Conservation (phyloP, 2,888 invertebrate species). For the Sclerodermus sp. region DNA sequence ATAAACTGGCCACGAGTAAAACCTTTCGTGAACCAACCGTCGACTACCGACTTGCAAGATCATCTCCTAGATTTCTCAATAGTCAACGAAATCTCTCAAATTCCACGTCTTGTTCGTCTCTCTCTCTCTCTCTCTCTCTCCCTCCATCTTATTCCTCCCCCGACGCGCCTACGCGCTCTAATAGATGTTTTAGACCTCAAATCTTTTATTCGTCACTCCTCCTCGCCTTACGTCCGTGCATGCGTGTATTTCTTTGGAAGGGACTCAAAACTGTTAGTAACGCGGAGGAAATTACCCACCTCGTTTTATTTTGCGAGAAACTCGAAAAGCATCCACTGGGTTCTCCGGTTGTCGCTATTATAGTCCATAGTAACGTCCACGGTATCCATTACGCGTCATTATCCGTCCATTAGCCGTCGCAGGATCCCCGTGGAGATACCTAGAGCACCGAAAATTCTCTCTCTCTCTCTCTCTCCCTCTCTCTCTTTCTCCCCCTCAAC, state of each 20-base stretch:
- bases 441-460: conserved; percentile 11
- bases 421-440: conserved; percentile 16
- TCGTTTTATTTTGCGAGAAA: background rate
- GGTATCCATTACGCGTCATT: conserved; percentile 34
- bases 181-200: too few relatives aligned
- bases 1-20: conserved; percentile 30
- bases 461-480: background rate
- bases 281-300: background rate
- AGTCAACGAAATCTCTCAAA: conserved; percentile 17
- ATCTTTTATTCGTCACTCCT: too few relatives aligned
- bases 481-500: conserved; percentile 4
- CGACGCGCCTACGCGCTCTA: too few relatives aligned
- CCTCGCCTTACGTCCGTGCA: too few relatives aligned
- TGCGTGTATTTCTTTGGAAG: too few relatives aligned
- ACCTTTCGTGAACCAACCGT: background rate
- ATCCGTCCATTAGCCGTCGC: conserved; percentile 38
- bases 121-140: too few relatives aligned
- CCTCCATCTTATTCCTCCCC: too few relatives aligned
- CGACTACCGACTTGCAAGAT: too few relatives aligned
- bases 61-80: conserved; percentile 21
- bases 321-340: conserved; percentile 5
- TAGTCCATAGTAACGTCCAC: conserved; percentile 22
- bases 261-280: too few relatives aligned
- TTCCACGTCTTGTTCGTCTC: background rate
- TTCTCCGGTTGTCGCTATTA: conserved; percentile 10